Percentiles rank a stretch among this genome's conserved stretches.
phyloP scores from a whole-genome alignment of 1,140 invertebrate species.

The Centruroides vittatus region DNA sequence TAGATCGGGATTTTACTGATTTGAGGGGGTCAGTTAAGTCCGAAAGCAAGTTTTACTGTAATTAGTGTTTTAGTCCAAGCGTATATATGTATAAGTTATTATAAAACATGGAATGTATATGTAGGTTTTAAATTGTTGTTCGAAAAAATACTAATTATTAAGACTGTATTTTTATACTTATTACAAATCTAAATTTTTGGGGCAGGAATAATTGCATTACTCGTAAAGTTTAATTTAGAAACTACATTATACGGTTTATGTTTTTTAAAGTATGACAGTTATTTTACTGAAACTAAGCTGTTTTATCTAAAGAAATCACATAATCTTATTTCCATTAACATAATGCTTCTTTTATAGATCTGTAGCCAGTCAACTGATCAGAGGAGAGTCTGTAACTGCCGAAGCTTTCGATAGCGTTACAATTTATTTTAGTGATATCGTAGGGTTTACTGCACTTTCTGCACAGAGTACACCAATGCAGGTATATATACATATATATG shows the following conservation, averaged over 20 bases:
- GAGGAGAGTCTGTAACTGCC: slow-evolving; percentile 64
- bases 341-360: slow-evolving; percentile 59
- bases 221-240: not conserved
- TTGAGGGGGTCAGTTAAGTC: no score
- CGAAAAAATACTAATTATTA: no score
- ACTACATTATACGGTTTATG: slow-evolving; percentile 48
- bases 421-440: slow-evolving; percentile 93
- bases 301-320: not conserved
- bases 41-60: no score
- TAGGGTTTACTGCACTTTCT: slow-evolving; percentile 91
- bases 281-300: not conserved
- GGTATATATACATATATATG: slow-evolving; percentile 31
- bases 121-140: no score
- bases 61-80: no score
- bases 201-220: not conserved
- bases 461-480: slow-evolving; percentile 82
- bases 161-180: no score
- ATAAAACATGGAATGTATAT: no score
- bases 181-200: no score
- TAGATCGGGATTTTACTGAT: no score
- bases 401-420: slow-evolving; percentile 75
- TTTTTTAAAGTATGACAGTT: slow-evolving; percentile 67
- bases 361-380: slow-evolving; percentile 63
- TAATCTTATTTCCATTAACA: slow-evolving; percentile 78
- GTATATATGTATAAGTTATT: no score